Evolutionary conservation across 2,113 vertebrate genomes (phyloP), one percentile per base, ranked within the genome.

Genomic region (Heterocephalus glaber): DNA sequence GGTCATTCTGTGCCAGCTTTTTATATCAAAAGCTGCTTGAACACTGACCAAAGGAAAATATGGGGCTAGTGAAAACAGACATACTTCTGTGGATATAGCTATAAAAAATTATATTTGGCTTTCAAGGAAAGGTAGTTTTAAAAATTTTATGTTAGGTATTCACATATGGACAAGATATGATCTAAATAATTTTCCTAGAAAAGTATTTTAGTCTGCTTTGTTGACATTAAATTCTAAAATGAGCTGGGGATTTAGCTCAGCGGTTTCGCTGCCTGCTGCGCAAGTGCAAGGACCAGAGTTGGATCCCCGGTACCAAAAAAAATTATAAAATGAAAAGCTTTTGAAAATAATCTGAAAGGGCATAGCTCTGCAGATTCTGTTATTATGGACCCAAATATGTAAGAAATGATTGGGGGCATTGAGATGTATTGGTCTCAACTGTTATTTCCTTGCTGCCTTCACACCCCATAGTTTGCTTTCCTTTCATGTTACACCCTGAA

Each of bases 1-100:
- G n/a, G n/a, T n/a, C n/a, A n/a, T n/a, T n/a, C n/a, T 58, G 41
- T 87, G 72, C 56, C 77, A 91, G 63, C 65, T 72, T 87, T 92
- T 83, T 95, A 56, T 79, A 52, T 72, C 66, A 77, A 41, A 54
- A 84, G 52, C 74, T 85, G 24, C 58, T 80, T 93, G 61, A 88
- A 93, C 13, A 56, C 24, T 47, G 65, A n/a, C 83, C 47, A 81
- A 68, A 88, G 83, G 79, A 87, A 90, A 95, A 60, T 85, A 54
- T 66, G 38, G 28, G 56, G 3, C 47, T 91, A 95, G 65, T 41
- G 19, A 94, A 20, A 80, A 72, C 30, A 90, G 49, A 65, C 16
- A 72, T 82, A 68, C 77, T 95, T 88, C 47, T 95, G 41, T 84
- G 28, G 38, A 28, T 81, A 2, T 74, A 79, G 56, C 89, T 89